Base-by-base conservation (phyloP, 2,888 invertebrate species). In the Helleia helle region DNA sequence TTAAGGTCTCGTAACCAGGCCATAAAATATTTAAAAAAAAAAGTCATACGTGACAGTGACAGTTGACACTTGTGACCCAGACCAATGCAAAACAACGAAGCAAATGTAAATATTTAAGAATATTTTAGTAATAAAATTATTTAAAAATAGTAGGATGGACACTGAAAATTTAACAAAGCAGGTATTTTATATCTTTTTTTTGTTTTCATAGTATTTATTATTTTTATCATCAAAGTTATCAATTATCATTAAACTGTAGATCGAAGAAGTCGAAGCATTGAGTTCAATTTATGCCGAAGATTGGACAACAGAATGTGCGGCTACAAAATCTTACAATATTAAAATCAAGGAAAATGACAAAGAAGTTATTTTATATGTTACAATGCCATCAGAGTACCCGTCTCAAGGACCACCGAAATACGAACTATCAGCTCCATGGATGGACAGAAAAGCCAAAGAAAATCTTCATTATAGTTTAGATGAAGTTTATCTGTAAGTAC, bases 261-360 rank as follows among this genome's bases (percentile, higher is more conserved):
- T 70, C 3, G 91, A 91, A 50, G 93, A 93, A 83, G 79, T 93
- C 11, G 92, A 92, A 72, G 91, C 89, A 0, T 69, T 93, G 11
- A 77, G 83, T 47, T 87, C 93, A 2, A 93, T 94, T 50, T 94
- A 92, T 59, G 89, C 87, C 2, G 76, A 88, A 13, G 90, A 93
- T 50, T 93, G 90, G 89, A 79, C 76, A 41, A 79, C 79, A 3
- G 89, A 91, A 47, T 86, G 87, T 57, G 86, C 81, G 39, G 71
- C 71, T 12, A 73, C 83, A 24, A 77, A 81, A 47, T 80, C 86
- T 0, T 93, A 89, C 59, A 88, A 87, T 49, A 89, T 92, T n/a
- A 76, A 70, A 46, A 72, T 90, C 31, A 65, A 61, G 24, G 84
- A 86, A 29, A 73, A 70, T 24, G 75, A 77, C 38, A 72, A 76